Conservation (phyloP, 1,140 invertebrate genomes). For the Caenorhabditis briggsae region DNA sequence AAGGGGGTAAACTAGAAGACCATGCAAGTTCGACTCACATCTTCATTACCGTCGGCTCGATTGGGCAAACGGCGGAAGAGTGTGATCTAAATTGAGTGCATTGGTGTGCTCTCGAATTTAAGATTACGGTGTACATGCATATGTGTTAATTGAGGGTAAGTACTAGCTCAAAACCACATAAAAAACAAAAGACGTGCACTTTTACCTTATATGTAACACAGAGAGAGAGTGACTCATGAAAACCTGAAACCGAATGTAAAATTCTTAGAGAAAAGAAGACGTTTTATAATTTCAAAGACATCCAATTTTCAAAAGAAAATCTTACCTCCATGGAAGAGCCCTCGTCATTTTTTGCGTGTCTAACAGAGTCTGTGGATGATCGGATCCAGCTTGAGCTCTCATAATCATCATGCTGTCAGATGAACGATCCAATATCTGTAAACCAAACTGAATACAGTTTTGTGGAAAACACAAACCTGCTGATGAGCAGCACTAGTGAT, state of each 20-base stretch:
- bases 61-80: not conserved
- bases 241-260: conserved; percentile 40
- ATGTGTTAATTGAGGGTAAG: not conserved
- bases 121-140: not conserved
- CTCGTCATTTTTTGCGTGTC: conserved; percentile 3
- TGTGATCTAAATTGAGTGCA: conserved; percentile 1
- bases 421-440: not conserved
- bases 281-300: not conserved
- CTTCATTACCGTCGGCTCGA: not conserved
- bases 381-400: conserved; percentile 24
- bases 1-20: not conserved
- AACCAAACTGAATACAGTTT: not conserved
- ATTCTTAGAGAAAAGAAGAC: not conserved
- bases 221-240: conserved; percentile 45
- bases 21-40: not conserved
- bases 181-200: conserved; percentile 29
- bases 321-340: conserved; percentile 32
- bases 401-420: conserved; percentile 9
- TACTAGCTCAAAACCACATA: not conserved
- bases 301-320: not conserved
- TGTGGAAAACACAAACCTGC: not conserved
- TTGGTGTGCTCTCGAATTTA: no score
- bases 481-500: conserved; percentile 33
- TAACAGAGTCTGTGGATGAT: conserved; percentile 4
- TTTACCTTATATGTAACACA: conserved; percentile 47